Evolutionary conservation across 2,797 vertebrate species (phyloP).

Genomic region (Selene dorsalis): DNA sequence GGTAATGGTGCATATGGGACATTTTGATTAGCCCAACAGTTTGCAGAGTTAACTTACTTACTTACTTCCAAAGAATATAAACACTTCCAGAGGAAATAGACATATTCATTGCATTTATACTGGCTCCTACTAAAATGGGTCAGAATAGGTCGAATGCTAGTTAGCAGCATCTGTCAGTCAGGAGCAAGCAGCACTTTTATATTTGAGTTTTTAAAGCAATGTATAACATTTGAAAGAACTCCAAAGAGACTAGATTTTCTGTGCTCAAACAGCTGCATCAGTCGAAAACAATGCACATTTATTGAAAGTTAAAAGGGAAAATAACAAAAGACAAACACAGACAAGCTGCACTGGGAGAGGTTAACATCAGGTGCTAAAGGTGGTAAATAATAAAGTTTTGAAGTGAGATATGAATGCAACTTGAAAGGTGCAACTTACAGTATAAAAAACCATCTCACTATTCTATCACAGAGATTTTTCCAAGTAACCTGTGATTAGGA

Average conservation of each 20-base stretch:
- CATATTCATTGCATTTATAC: conserved; percentile 23
- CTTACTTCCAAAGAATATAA: not conserved
- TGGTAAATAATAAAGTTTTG: not conserved
- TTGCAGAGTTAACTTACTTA: not conserved
- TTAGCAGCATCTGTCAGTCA: conserved; percentile 19
- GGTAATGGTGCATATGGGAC: not conserved
- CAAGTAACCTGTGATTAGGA: not conserved
- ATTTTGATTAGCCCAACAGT: not conserved
- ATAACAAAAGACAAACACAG: not conserved
- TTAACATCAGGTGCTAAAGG: not conserved
- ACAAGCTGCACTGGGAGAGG: not conserved
- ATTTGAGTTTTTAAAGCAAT: conserved; percentile 3
- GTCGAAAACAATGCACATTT: conserved; percentile 12
- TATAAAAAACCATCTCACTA: not conserved
- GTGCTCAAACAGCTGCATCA: conserved; percentile 5
- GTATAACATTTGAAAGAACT: conserved; percentile 6
- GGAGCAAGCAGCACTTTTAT: conserved; percentile 25
- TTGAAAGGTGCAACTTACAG: not conserved
- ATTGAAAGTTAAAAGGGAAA: not conserved
- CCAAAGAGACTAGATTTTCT: conserved; percentile 10
- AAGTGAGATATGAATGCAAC: not conserved
- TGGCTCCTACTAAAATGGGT: conserved; percentile 22
- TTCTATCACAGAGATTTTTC: not conserved
- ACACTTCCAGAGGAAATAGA: not conserved
- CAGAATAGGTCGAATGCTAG: conserved; percentile 28